Conservation (phyloP, 2,113 vertebrate species). For the Psilopsiagon aymara region DNA sequence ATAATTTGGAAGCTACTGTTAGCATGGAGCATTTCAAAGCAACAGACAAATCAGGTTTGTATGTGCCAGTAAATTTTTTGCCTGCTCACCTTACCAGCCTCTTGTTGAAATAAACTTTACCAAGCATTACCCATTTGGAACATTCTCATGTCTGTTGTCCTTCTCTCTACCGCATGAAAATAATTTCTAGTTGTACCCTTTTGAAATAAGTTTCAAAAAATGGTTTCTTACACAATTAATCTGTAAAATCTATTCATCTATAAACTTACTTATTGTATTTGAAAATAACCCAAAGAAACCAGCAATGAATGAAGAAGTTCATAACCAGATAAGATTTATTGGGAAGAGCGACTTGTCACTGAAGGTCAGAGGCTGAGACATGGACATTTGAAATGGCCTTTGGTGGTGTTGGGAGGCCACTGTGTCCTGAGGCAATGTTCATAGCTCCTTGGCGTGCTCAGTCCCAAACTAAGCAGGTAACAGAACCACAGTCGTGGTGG, state of each 20-base stretch:
- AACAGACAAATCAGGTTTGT: neutral
- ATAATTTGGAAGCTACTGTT: neutral
- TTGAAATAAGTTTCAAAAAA: neutral
- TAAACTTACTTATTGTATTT: neutral
- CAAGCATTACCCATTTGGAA: neutral
- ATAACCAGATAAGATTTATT: neutral
- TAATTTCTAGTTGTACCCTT: neutral
- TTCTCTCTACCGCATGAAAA: neutral
- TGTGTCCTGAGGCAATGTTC: rapidly evolving
- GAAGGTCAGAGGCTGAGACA: neutral
- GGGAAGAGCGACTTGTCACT: neutral
- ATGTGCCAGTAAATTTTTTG: neutral
- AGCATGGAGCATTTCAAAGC: neutral
- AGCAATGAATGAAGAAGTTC: neutral
- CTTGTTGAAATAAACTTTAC: slow-evolving; percentile 27
- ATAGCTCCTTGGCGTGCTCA: neutral
- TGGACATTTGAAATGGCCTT: neutral
- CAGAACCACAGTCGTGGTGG: neutral
- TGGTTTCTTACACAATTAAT: neutral
- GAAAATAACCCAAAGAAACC: neutral
- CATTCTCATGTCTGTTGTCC: neutral
- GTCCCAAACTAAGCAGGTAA: neutral
- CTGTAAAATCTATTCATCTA: neutral
- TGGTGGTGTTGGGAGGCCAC: neutral
- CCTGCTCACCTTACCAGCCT: neutral